These are phyloP conservation scores for Athrips mouffetella DNA, from an alignment of 2,888 invertebrate genomes.

Conservation along the genomic window DNA sequence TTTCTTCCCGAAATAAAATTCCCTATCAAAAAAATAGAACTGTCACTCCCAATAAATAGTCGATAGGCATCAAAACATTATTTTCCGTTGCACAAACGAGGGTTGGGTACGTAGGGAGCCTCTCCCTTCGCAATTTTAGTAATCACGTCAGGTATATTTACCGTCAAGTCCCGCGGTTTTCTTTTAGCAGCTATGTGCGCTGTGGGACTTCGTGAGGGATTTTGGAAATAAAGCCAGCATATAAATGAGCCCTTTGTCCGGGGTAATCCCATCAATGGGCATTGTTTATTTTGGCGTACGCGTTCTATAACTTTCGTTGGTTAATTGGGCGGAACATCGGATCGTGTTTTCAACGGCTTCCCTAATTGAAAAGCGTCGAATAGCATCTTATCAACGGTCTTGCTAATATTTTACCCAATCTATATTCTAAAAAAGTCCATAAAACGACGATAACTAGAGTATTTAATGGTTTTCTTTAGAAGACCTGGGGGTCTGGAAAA, in stretches of 20 bases:
- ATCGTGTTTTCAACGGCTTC: constrained; percentile 14
- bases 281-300: constrained; percentile 43
- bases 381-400: background rate
- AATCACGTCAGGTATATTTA: constrained; percentile 59
- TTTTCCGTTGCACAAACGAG: constrained; percentile 50
- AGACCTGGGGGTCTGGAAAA: too few species aligned
- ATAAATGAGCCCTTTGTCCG: constrained; percentile 69
- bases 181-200: background rate
- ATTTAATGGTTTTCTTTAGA: too few species aligned
- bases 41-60: constrained; percentile 55
- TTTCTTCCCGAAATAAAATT: constrained; percentile 16
- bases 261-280: constrained; percentile 52
- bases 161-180: constrained; percentile 10
- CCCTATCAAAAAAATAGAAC: constrained; percentile 32
- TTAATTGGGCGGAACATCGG: constrained; percentile 19
- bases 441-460: too few species aligned
- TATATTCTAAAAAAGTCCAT: too few species aligned
- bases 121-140: constrained; percentile 53
- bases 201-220: constrained; percentile 9
- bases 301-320: constrained; percentile 19
- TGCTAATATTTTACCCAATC: too few species aligned
- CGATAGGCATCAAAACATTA: constrained; percentile 54
- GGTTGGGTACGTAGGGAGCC: constrained; percentile 37
- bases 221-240: constrained; percentile 50
- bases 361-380: constrained; percentile 4